Evolutionary conservation across 1,140 invertebrate species (phyloP).

Genomic region (Drosophila nigrodunni): DNA sequence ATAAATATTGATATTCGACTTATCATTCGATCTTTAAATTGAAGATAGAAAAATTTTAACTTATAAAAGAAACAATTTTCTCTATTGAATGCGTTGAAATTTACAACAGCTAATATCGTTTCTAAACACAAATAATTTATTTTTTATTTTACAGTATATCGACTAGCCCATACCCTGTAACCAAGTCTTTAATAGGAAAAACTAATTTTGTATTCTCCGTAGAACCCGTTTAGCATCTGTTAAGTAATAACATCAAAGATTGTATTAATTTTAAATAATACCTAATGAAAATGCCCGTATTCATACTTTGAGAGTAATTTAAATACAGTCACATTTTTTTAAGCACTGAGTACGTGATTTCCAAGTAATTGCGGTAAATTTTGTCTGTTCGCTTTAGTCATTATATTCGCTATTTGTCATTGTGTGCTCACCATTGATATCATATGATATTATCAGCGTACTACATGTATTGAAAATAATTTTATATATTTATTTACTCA

Average conservation of each 20-base stretch:
- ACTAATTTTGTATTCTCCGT: neutral
- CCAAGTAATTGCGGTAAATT: slow-evolving; percentile 13
- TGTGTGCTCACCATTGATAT: slow-evolving; percentile 1
- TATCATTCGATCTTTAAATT: neutral
- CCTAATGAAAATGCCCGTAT: neutral
- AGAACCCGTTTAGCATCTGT: neutral
- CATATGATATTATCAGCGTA: slow-evolving; percentile 4
- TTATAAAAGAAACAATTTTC: neutral
- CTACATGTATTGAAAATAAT: neutral
- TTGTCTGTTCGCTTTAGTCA: slow-evolving; percentile 1
- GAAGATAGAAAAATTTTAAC: neutral
- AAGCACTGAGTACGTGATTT: slow-evolving; percentile 14
- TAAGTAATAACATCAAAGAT: neutral
- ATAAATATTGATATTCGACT: neutral
- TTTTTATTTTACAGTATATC: neutral
- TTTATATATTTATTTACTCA: slow-evolving; percentile 1
- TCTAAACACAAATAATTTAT: neutral
- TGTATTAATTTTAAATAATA: neutral
- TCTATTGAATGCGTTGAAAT: neutral
- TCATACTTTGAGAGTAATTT: neutral
- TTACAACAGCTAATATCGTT: neutral
- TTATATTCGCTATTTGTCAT: slow-evolving; percentile 9
- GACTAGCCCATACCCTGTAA: neutral
- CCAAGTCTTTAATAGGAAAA: neutral
- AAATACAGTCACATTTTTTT: slow-evolving; percentile 8